phyloP scores from a whole-genome alignment of 2,113 vertebrate species.

The Plecotus auritus region DNA sequence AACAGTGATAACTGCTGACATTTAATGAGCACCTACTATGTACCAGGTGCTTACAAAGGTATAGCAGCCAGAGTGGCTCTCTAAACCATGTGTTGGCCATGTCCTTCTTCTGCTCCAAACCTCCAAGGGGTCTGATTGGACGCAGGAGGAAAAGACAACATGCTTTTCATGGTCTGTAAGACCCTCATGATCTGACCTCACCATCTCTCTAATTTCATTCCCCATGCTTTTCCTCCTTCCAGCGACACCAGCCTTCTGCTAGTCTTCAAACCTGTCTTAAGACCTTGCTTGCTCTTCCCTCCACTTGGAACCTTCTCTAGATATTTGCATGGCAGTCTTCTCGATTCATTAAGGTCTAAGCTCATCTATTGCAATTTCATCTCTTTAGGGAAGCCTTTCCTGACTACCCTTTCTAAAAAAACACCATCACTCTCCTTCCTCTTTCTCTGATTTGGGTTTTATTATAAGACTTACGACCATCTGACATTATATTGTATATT shows the following conservation, averaged over 20 bases:
- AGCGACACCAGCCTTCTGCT: neutral
- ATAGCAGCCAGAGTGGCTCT: neutral
- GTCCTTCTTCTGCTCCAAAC: neutral
- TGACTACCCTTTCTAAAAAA: neutral
- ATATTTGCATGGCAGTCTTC: neutral
- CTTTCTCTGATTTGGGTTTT: neutral
- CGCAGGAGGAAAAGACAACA: neutral
- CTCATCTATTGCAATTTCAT: neutral
- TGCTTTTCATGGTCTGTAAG: neutral
- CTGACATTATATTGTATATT: neutral
- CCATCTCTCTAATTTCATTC: neutral
- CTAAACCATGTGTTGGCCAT: neutral
- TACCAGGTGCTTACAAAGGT: neutral
- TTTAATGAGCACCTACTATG: neutral
- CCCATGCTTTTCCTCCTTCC: neutral
- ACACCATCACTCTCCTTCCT: neutral
- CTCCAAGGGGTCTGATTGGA: neutral
- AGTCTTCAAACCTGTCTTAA: neutral
- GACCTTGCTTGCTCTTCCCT: neutral
- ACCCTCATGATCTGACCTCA: neutral
- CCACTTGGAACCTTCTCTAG: neutral
- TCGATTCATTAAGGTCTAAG: neutral
- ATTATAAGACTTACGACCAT: neutral
- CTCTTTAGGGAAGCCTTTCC: neutral
- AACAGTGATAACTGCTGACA: neutral